Evolutionary conservation across 2,797 vertebrate genomes (phyloP), one percentile per base, ranked within the genome.

Genomic region (Galago senegalensis): DNA sequence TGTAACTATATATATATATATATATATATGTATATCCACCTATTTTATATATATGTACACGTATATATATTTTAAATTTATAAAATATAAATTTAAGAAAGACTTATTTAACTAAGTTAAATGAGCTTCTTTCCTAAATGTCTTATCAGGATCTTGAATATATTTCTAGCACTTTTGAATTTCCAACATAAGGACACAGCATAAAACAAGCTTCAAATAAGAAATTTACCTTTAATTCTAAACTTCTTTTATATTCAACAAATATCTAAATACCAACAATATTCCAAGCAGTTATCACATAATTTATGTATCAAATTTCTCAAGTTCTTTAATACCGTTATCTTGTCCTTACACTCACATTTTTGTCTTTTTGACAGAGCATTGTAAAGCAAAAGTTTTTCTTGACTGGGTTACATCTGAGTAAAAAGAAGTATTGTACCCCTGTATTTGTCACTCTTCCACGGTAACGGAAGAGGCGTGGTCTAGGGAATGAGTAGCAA

Each of bases 21-120:
- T 43, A 37, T 34, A 21, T 31, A 43, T 43, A 43, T 43, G 23
- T 34, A 21, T 4, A 7, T 1, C n/a, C 7, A 69, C 23, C n/a
- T 8, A 20, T 34, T 18, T 69, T 31, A 7, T 18, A 37, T 37
- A 37, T 70, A 21, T 70, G 11, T 23, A 34, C 11, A 23, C 0
- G 21, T 23, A 69, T 20, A 70, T 37, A 40, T 40, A 5, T 72
- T 16, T 67, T 49, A 9, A 56, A 10, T 21, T 31, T 43, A 87
- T 56, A 5, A 76, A 89, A 90, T 83, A 65, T 75, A 60, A 77
- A 77, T 76, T 60, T 43, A 49, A 85, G 12, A 1, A 93, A 40
- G 18, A 72, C 21, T 87, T 89, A 31, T 13, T 82, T 92, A 97
- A 88, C 14, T 63, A 91, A 87, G 3, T 56, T 12, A 79, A 67